Evolutionary conservation across 2,888 invertebrate genomes (phyloP).

Genomic region (Norana najaformis): DNA sequence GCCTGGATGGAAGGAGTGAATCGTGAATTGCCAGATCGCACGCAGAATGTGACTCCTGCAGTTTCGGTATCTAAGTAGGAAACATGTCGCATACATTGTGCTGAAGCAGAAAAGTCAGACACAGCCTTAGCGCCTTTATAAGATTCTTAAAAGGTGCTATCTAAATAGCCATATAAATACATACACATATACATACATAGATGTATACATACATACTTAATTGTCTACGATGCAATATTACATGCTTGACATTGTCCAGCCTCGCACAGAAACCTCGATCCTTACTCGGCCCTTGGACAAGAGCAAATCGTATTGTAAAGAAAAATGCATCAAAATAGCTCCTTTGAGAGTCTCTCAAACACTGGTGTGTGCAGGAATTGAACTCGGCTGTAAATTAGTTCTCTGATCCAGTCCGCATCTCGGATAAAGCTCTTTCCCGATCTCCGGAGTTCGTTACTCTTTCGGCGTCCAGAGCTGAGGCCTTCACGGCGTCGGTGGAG

Average conservation of each 20-base stretch:
- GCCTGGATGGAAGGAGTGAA: no score
- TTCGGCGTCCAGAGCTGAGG: no score
- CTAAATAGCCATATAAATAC: no score
- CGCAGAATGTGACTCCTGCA: no score
- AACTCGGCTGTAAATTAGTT: not conserved
- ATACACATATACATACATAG: no score
- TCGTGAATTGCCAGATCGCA: no score
- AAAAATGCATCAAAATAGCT: not conserved
- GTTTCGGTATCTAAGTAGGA: no score
- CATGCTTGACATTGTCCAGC: not conserved
- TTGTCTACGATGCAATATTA: not conserved
- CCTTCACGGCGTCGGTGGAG: not conserved
- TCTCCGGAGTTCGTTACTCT: not conserved
- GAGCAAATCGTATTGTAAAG: not conserved
- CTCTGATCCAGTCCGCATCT: not conserved
- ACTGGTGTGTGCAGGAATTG: not conserved
- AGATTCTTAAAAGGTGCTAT: no score
- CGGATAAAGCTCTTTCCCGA: not conserved
- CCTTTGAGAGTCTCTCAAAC: not conserved
- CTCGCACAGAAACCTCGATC: not conserved
- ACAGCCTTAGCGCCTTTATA: no score
- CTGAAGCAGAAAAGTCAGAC: no score
- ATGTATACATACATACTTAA: not conserved
- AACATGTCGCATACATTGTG: no score
- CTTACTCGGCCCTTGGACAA: not conserved